Evolutionary conservation across 2,797 vertebrate genomes (phyloP).

Genomic region (Gymnoscopelus microlampas): DNA sequence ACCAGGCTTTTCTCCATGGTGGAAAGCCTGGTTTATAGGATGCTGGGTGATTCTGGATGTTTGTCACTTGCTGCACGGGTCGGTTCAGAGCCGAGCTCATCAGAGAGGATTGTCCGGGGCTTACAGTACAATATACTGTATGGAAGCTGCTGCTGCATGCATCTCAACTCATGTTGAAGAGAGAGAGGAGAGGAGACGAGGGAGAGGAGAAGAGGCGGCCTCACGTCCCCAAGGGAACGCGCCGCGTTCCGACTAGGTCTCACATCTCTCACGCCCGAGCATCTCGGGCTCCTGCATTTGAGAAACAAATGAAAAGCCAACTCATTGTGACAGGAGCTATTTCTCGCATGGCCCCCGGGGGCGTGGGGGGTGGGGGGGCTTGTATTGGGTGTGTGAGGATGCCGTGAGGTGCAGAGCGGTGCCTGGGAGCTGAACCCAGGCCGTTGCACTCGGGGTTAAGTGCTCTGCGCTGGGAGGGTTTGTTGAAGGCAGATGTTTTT

Average conservation of each 20-base stretch:
- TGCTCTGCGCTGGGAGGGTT: constrained; percentile 38
- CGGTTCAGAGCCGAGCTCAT: too few relatives aligned
- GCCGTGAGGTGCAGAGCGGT: constrained; percentile 16
- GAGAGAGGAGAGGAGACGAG: constrained; percentile 10
- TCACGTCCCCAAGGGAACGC: background rate
- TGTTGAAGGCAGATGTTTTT: constrained; percentile 49
- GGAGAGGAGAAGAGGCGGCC: constrained; percentile 6
- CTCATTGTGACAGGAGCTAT: constrained; percentile 58
- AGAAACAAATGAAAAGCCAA: constrained; percentile 65
- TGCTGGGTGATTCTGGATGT: too few relatives aligned
- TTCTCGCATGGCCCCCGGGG: constrained; percentile 35
- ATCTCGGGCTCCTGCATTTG: constrained; percentile 31
- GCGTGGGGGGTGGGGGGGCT: background rate
- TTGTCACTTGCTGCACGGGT: too few relatives aligned
- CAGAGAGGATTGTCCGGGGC: too few relatives aligned
- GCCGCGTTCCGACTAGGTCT: background rate
- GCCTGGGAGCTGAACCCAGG: constrained; percentile 48
- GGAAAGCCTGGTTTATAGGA: too few relatives aligned
- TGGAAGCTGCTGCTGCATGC: too few relatives aligned
- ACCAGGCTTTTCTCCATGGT: too few relatives aligned
- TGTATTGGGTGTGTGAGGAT: constrained; percentile 12
- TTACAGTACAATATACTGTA: too few relatives aligned
- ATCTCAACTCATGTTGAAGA: constrained; percentile 3
- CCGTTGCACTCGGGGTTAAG: constrained; percentile 50
- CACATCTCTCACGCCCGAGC: constrained; percentile 18